phyloP scores from a whole-genome alignment of 2,797 vertebrate species.

The Zalophus californianus region DNA sequence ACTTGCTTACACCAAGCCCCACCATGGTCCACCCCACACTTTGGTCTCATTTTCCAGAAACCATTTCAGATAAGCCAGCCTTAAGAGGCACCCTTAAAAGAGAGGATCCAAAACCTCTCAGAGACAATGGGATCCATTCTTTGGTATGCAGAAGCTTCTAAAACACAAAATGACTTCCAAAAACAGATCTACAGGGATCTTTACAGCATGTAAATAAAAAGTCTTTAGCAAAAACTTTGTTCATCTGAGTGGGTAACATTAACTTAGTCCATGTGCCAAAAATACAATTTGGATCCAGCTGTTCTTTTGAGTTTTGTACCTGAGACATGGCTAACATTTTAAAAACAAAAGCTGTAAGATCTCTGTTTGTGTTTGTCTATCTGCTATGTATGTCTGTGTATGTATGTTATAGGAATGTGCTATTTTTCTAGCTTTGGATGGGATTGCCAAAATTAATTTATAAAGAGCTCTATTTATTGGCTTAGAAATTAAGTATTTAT shows the following conservation, averaged over 20 bases:
- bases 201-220: background rate
- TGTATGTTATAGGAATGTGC: background rate
- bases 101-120: background rate
- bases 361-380: background rate
- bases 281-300: background rate
- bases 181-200: background rate
- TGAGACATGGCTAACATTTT: background rate
- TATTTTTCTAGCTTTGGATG: background rate
- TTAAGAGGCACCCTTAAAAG: background rate
- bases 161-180: background rate
- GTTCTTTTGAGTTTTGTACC: background rate
- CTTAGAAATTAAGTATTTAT: background rate
- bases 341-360: background rate
- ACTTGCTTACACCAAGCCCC: background rate
- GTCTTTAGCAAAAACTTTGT: background rate
- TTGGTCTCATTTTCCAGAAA: background rate
- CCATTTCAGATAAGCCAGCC: background rate
- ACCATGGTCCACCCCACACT: no score
- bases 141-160: background rate
- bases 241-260: background rate
- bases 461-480: background rate
- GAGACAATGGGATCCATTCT: background rate
- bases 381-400: background rate
- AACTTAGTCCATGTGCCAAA: background rate
- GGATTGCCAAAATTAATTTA: background rate